phyloP scores from a whole-genome alignment of 2,888 invertebrate species.

The Euzetes globulus region DNA sequence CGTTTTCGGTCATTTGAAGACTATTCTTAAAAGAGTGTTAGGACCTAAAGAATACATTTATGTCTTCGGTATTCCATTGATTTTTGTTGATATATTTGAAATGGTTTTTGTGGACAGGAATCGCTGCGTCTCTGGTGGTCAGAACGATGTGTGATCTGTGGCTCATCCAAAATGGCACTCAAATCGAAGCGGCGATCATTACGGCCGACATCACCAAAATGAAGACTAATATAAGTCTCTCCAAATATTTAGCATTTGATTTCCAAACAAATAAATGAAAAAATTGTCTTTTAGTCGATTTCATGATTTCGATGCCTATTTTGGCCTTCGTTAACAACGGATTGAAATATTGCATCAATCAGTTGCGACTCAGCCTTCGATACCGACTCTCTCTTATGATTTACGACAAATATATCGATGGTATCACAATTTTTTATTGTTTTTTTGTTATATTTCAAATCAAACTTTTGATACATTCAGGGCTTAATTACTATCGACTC shows the following conservation, averaged over 20 bases:
- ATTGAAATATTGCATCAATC: conserved; percentile 36
- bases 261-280: not conserved
- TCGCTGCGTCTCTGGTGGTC: conserved; percentile 69
- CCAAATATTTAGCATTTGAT: not conserved
- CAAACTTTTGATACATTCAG: conserved; percentile 53
- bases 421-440: not conserved
- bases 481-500: conserved; percentile 94
- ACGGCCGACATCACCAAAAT: conserved; percentile 40
- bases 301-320: conserved; percentile 39
- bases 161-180: conserved; percentile 90
- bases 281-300: conserved; percentile 23
- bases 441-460: conserved; percentile 32
- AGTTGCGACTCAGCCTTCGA: conserved; percentile 34
- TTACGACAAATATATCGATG: conserved; percentile 78
- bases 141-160: conserved; percentile 92
- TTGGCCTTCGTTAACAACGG: conserved; percentile 39
- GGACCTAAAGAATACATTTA: conserved; percentile 34
- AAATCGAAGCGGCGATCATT: conserved; percentile 66
- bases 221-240: conserved; percentile 26
- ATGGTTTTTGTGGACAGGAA: conserved; percentile 43
- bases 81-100: not conserved
- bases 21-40: conserved; percentile 30
- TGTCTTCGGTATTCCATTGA: not conserved
- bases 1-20: conserved; percentile 19
- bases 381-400: conserved; percentile 49